These are phyloP conservation scores for Drosophila parthenogenetica DNA, from an alignment of 2,888 invertebrate species.

Conservation along the genomic window DNA sequence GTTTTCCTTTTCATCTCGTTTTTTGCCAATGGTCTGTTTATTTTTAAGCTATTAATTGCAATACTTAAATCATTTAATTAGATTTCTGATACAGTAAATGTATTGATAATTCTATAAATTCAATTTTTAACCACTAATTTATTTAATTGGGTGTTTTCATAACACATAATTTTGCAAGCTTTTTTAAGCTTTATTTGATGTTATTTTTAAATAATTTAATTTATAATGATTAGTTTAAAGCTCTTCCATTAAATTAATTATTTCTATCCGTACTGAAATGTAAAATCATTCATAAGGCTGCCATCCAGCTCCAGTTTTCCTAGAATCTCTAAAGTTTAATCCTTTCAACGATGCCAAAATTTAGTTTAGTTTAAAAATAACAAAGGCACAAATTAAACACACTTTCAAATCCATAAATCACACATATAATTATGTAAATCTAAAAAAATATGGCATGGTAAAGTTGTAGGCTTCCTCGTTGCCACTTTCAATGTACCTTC, in stretches of 20 bases:
- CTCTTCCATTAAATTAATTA: no score
- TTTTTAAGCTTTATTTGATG: no score
- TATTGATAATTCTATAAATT: neutral
- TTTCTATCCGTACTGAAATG: no score
- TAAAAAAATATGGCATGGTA: constrained; percentile 59
- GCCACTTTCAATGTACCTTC: neutral
- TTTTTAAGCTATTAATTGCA: constrained; percentile 12
- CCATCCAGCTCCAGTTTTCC: neutral
- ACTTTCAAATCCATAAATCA: constrained; percentile 74
- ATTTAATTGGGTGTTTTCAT: no score
- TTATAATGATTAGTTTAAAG: no score
- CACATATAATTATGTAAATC: constrained; percentile 78
- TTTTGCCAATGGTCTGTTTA: neutral
- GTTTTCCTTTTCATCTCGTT: constrained; percentile 17
- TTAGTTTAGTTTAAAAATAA: constrained; percentile 18
- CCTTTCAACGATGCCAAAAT: constrained; percentile 22
- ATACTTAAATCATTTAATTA: constrained; percentile 26
- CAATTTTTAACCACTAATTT: neutral
- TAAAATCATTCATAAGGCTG: no score
- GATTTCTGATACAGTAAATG: constrained; percentile 7
- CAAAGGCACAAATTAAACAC: constrained; percentile 38
- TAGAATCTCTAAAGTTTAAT: neutral
- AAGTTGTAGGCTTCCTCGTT: constrained; percentile 61
- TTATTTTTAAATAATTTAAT: no score
- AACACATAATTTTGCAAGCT: no score